Evolutionary conservation across 2,797 vertebrate genomes (phyloP).

Genomic region (Carapus acus): DNA sequence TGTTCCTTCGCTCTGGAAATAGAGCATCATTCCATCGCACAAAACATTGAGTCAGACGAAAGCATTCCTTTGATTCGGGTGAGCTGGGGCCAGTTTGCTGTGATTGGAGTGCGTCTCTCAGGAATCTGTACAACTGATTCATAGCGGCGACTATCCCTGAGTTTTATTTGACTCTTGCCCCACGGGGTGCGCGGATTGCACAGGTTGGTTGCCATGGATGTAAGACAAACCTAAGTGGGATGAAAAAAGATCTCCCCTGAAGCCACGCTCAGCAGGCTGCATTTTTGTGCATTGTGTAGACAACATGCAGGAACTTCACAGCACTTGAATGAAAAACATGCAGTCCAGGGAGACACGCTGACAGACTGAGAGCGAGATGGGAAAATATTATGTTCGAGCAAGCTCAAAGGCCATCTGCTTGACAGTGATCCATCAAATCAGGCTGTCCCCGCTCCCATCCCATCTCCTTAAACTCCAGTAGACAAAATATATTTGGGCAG

Average conservation of each 20-base stretch:
- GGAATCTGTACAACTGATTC: constrained; percentile 54
- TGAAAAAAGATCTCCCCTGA: constrained; percentile 48
- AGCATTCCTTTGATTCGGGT: constrained; percentile 35
- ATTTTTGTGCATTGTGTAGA: constrained; percentile 62
- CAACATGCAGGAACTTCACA: constrained; percentile 52
- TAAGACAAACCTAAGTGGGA: constrained; percentile 57
- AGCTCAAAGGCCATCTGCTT: constrained; percentile 27
- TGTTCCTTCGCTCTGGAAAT: no score
- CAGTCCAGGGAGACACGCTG: constrained; percentile 42
- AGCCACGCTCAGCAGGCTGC: constrained; percentile 56
- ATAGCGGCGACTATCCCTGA: constrained; percentile 22
- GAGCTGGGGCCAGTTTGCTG: constrained; percentile 23
- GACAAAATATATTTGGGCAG: constrained; percentile 22
- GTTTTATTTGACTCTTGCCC: constrained; percentile 50
- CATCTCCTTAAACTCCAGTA: background rate
- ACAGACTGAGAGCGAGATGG: constrained; percentile 28
- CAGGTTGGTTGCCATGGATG: constrained; percentile 67
- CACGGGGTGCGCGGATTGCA: constrained; percentile 44
- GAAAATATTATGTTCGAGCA: constrained; percentile 9
- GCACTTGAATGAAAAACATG: constrained; percentile 53
- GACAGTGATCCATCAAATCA: constrained; percentile 20
- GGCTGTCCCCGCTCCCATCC: constrained; percentile 5
- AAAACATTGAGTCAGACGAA: constrained; percentile 21
- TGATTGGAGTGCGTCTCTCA: constrained; percentile 20
- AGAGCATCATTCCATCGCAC: no score